Base-by-base conservation (phyloP, 2,888 invertebrate species). In the Leptopilina syphax region DNA sequence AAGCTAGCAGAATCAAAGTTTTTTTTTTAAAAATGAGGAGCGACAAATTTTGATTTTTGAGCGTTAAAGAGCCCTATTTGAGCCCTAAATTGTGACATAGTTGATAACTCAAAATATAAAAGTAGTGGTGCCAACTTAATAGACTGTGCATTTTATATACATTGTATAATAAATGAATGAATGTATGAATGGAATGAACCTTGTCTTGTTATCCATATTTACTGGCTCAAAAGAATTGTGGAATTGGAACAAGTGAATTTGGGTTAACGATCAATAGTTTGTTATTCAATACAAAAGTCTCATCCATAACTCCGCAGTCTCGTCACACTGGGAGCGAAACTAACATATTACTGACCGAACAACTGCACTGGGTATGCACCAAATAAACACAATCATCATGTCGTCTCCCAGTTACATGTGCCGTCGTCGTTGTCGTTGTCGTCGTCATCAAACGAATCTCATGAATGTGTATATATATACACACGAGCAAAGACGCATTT, bases 221-320 rank as follows among this genome's bases (percentile, higher is more conserved):
- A 63, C 24, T 63, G 63, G 65, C 65, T 65, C 41, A 65, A 34
- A 65, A 65, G 65, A 34, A 65, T 65, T 65, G 65, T 27, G 41
- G 41, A 70, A 70, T 70, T 70, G 27, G 70, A 54, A 70, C 70
- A 70, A 70, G 13, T 70, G 27, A 27, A 70, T 54, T 70, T 70
- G 70, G 70, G 70, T 70, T 70, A 70, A 70, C 50, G 70, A 70
- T 70, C 70, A 70, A 70, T 70, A 70, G 70, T 70, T 70, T 70
- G 70, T 70, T 70, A 70, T 70, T 70, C 50, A 70, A 70, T 70
- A 70, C 50, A 70, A 70, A 70, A 27, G 70, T 70, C 24, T 54
- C 70, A 70, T 70, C 70, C 70, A 70, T 70, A 70, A 70, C 70
- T 70, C 54, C 12, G 8, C 50, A 70, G 47, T 70, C 34, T 34